These are phyloP conservation scores for Apamea crenata DNA, from an alignment of 2,888 invertebrate species.

Conservation along the genomic window DNA sequence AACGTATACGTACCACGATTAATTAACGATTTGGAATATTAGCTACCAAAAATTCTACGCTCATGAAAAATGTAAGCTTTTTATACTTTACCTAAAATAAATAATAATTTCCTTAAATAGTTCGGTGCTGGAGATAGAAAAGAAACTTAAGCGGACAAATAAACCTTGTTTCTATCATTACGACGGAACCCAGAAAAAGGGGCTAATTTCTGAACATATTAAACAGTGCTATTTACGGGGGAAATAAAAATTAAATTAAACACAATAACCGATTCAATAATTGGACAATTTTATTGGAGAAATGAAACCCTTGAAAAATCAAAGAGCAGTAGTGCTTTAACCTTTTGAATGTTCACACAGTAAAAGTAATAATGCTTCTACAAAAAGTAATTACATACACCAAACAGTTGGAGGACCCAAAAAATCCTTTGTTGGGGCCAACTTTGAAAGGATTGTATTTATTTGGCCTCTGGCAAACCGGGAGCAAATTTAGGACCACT, in stretches of 20 bases:
- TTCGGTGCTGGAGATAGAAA: neutral
- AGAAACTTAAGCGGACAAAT: neutral
- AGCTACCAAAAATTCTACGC: neutral
- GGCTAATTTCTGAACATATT: slow-evolving; percentile 57
- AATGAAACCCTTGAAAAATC: slow-evolving; percentile 32
- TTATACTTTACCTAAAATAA: neutral
- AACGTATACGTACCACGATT: neutral
- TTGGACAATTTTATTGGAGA: slow-evolving; percentile 51
- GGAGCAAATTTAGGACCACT: slow-evolving; percentile 67
- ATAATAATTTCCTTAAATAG: neutral
- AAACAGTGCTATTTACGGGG: slow-evolving; percentile 26
- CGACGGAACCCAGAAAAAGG: slow-evolving; percentile 53
- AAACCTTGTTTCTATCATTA: neutral
- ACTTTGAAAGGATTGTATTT: slow-evolving; percentile 77
- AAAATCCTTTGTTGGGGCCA: slow-evolving; percentile 80
- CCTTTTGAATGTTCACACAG: slow-evolving; percentile 8
- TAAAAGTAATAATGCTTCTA: slow-evolving; percentile 65
- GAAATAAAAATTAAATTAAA: slow-evolving; percentile 53
- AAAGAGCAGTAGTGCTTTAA: slow-evolving; percentile 38
- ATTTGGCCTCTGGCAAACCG: slow-evolving; percentile 77
- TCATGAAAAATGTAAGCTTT: neutral
- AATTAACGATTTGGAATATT: neutral
- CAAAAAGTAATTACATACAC: slow-evolving; percentile 68
- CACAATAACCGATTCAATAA: slow-evolving; percentile 53
- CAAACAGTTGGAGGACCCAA: slow-evolving; percentile 74